A percentile compares a stretch with the other conserved stretches of the same genome.
Evolutionary conservation across 2,113 vertebrate genomes (phyloP).

Genomic region (Chascanopsetta lugubris): DNA sequence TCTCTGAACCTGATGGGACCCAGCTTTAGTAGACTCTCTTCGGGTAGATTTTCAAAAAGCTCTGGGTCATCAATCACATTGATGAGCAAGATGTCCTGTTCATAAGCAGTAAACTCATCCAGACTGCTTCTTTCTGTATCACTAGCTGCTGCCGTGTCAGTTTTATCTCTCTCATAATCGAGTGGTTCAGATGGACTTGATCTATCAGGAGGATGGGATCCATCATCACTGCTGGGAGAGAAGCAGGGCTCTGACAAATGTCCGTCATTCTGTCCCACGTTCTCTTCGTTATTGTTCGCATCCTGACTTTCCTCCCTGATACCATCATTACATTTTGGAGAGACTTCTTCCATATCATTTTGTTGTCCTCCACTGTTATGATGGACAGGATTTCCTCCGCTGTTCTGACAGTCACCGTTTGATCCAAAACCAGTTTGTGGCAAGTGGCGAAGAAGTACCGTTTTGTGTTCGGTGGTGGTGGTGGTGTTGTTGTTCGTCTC

Average conservation of each 20-base stretch:
- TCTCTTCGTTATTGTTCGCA: not conserved
- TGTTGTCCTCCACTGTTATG: not conserved
- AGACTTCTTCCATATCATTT: not conserved
- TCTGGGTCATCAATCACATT: slow-evolving; percentile 89
- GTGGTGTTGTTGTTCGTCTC: not conserved
- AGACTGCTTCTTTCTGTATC: slow-evolving; percentile 34
- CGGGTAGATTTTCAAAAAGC: slow-evolving; percentile 81
- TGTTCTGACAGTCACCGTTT: not conserved
- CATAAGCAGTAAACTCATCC: slow-evolving; percentile 85
- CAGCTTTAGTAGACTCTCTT: slow-evolving; percentile 60
- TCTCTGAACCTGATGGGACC: slow-evolving; percentile 29
- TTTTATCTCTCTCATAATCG: not conserved
- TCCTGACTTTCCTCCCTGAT: not conserved
- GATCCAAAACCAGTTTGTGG: not conserved
- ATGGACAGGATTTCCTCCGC: not conserved
- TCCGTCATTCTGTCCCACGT: not conserved
- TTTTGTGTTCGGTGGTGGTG: not conserved
- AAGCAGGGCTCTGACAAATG: slow-evolving; percentile 5
- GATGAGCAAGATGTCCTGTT: slow-evolving; percentile 88
- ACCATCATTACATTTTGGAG: not conserved
- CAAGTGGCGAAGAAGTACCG: not conserved
- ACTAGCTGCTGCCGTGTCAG: not conserved
- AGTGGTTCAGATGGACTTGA: not conserved
- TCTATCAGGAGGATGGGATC: not conserved
- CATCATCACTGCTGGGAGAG: slow-evolving; percentile 27